Evolutionary conservation across 2,888 invertebrate species (phyloP).

Genomic region (Cremastinae sp.): DNA sequence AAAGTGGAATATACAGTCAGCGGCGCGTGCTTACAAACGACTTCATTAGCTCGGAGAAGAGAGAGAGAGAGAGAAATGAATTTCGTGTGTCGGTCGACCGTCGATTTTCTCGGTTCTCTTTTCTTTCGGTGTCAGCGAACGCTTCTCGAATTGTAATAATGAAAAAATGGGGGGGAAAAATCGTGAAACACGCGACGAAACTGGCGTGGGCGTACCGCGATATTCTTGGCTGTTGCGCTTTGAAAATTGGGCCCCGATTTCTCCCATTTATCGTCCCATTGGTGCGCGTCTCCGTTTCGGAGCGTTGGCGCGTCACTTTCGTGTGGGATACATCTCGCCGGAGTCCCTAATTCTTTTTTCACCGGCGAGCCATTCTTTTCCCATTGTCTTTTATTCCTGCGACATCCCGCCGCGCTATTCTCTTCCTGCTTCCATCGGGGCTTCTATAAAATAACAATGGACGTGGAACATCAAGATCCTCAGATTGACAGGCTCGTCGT

Average conservation of each 20-base stretch:
- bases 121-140: constrained; percentile 4
- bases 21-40: no score
- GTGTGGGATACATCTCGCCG: constrained; percentile 56
- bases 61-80: not conserved
- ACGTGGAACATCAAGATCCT: constrained; percentile 16
- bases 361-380: constrained; percentile 31
- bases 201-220: constrained; percentile 48
- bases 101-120: constrained; percentile 34
- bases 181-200: constrained; percentile 47
- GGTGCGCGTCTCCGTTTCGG: constrained; percentile 11
- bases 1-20: no score
- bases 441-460: constrained; percentile 52
- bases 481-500: constrained; percentile 33
- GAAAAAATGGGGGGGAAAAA: constrained; percentile 17
- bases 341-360: constrained; percentile 54
- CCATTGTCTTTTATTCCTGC: constrained; percentile 55
- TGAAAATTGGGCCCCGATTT: constrained; percentile 47
- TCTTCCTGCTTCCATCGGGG: constrained; percentile 56
- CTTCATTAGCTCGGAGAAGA: no score
- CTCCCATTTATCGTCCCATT: constrained; percentile 5
- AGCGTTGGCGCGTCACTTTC: constrained; percentile 54
- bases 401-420: constrained; percentile 7
- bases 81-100: not conserved
- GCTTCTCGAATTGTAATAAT: not conserved
- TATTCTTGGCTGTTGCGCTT: constrained; percentile 12